phyloP scores from a whole-genome alignment of 1,140 invertebrate species.

The Camponotus vicinus region DNA sequence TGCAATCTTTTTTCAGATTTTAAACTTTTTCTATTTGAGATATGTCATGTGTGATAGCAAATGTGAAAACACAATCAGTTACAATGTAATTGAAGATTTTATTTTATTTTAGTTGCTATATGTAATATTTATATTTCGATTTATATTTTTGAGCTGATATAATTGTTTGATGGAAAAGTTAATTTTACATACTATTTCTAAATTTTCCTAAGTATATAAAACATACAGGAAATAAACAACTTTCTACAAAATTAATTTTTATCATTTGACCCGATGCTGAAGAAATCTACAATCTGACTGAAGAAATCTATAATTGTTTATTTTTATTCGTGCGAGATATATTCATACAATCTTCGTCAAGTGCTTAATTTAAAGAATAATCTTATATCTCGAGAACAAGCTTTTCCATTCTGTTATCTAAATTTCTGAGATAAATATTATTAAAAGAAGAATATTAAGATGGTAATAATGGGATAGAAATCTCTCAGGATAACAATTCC shows the following conservation, averaged over 20 bases:
- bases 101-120: no score
- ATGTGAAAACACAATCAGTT: no score
- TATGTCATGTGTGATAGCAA: no score
- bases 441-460: neutral
- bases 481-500: neutral
- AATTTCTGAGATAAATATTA: neutral
- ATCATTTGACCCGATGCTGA: neutral
- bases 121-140: no score
- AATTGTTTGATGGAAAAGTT: no score
- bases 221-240: no score
- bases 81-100: no score
- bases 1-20: no score
- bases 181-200: no score
- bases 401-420: neutral
- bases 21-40: no score
- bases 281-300: neutral
- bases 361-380: neutral
- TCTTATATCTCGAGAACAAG: neutral
- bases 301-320: neutral
- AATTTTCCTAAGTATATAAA: no score
- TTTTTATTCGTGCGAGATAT: neutral
- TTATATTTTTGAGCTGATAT: no score
- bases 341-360: neutral
- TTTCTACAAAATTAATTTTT: neutral
- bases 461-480: neutral